These are phyloP conservation scores for Zygaena filipendulae DNA, from an alignment of 2,888 invertebrate species.

Conservation along the genomic window DNA sequence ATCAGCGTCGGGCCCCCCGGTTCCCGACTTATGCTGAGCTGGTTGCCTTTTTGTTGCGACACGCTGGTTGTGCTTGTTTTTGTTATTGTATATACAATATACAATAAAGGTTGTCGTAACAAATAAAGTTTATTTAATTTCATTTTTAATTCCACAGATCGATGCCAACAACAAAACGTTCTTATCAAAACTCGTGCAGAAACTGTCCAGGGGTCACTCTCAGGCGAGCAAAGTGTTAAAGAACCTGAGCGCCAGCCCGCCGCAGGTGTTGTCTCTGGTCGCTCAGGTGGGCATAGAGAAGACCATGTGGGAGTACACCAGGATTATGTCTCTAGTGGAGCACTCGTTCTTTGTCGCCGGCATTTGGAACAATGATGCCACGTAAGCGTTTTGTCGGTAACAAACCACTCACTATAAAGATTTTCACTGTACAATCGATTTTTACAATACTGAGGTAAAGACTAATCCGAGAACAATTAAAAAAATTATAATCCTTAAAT, in stretches of 20 bases:
- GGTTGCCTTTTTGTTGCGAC: no score
- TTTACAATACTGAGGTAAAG: no score
- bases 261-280: constrained; percentile 48
- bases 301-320: constrained; percentile 59
- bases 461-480: no score
- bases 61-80: no score
- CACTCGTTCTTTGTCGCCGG: constrained; percentile 58
- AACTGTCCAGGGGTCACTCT: constrained; percentile 54
- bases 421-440: no score
- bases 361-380: constrained; percentile 51
- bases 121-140: no score
- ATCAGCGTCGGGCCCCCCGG: no score
- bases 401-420: no score
- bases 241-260: constrained; percentile 42
- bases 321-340: constrained; percentile 50
- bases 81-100: constrained; percentile 1
- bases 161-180: constrained; percentile 60
- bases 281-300: constrained; percentile 57
- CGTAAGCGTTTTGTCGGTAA: constrained; percentile 24
- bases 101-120: constrained; percentile 10
- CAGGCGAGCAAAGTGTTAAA: constrained; percentile 49
- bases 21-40: no score
- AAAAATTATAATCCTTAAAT: no score
- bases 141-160: no score
- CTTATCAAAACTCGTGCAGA: constrained; percentile 50